Base-by-base conservation (phyloP, 2,888 invertebrate species). In the Clivina fossor region DNA sequence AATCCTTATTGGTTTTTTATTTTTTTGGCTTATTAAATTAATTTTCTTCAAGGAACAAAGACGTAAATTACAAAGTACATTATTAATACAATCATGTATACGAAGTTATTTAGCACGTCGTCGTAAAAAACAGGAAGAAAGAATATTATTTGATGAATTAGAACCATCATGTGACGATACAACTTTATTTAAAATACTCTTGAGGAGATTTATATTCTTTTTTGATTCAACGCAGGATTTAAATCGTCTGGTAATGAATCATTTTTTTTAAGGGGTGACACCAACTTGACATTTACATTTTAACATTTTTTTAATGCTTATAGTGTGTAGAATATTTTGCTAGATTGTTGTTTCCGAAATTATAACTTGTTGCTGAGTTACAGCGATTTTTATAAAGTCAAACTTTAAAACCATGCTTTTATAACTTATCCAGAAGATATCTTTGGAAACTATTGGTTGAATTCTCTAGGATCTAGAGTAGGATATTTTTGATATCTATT, bases 1-100 rank as follows among this genome's bases (percentile, higher is more conserved):
- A n/a, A n/a, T n/a, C n/a, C n/a, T n/a, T n/a, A n/a, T n/a, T n/a
- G 66, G 60, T 7, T 43, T 22, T 18, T 7, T 48, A 40, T 15
- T 24, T 47, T 41, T 46, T 58, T 43, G 51, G n/a, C n/a, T 51
- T 58, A 49, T 54, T 56, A 41, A 48, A 56, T 57, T 43, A n/a
- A 20, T 38, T 15, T 19, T 44, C 32, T 67, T 72, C 57, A 64
- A 80, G 85, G 85, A 91, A 68, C 80, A 85, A 61, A 81, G 93
- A 58, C 79, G 81, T 65, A 84, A 85, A 65, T 77, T 86, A 24
- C 83, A 84, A 64, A 89, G 91, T 68, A 84, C 91, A 9, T 79
- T 90, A 61, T 83, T 86, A 67, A 84, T 95, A 56, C 94, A 95
- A 73, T 88, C 91, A 1, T 84, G 82, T 71, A 82, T 85, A 4